Base-by-base conservation (phyloP, 1,140 invertebrate genomes). In the Orussus abietinus region DNA sequence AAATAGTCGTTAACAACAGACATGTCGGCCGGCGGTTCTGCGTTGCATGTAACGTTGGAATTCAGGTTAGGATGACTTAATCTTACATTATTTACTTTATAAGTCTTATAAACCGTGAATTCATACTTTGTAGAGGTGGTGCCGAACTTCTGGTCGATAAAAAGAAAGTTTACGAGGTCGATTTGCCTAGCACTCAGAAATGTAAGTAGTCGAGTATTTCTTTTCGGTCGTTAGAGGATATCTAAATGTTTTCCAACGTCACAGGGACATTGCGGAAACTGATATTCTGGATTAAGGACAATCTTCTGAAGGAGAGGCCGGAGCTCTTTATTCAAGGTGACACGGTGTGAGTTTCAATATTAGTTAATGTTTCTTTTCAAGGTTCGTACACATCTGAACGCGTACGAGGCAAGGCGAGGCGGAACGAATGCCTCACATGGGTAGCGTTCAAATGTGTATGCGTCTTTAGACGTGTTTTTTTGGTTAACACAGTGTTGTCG, bases 251-350 rank as follows among this genome's bases (percentile, higher is more conserved):
- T 22, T 37, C 18, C 45, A 49, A 40, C 43, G 49, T 72, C 72
- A 4, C 49, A 85, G 89, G 89, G 88, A 89, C 77, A 1, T 77
- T 96, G 37, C 72, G 74, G 40, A 74, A 78, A 28, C 67, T 96
- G 12, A 67, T 96, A 1, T 55, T 78, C 2, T 95, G 90, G 89
- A 81, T 96, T 20, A 83, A 82, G 60, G 82, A 88, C 44, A 92
- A 94, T 66, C 69, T 96, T 35, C 64, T 97, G 20, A 83, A 78
- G 40, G 91, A 96, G 62, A 76, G 90, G 48, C 83, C 84, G 7
- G 92, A 96, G 65, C 74, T 97, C n/a, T 96, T 97, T 66, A 62
- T 95, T 22, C 85, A 92, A 75, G 85, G 80, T 42, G 81, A 87
- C 21, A 81, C 83, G 4, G 84, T 92, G 80, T 88, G 78, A 81